Evolutionary conservation across 2,888 invertebrate species (phyloP).

Genomic region (Neoitamus cyanurus): DNA sequence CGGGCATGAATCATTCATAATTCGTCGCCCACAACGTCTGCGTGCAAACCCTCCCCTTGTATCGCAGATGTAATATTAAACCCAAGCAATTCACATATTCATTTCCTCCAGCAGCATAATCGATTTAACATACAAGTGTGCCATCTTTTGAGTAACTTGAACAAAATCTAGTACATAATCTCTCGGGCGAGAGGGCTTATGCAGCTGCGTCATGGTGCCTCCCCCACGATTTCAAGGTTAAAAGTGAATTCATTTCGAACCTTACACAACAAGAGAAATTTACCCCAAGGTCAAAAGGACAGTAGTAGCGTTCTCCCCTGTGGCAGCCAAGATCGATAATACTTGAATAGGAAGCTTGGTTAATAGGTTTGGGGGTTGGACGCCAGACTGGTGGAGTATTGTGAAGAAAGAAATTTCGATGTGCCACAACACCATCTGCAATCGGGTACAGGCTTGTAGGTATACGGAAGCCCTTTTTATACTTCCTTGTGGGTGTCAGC

Average conservation of each 20-base stretch:
- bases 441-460: background rate
- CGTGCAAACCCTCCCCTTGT: background rate
- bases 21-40: background rate
- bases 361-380: background rate
- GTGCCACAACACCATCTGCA: background rate
- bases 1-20: background rate
- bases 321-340: constrained; percentile 6
- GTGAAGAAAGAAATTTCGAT: background rate
- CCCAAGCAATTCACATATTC: background rate
- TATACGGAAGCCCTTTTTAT: background rate
- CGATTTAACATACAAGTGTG: background rate
- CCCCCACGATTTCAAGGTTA: background rate
- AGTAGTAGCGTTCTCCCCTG: background rate
- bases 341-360: background rate
- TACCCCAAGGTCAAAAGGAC: constrained; percentile 23
- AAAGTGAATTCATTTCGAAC: background rate
- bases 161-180: background rate
- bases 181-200: background rate
- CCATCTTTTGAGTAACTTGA: background rate
- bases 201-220: background rate
- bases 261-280: constrained; percentile 26
- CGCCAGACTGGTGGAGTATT: background rate
- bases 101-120: background rate
- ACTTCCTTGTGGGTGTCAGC: background rate
- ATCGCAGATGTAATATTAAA: background rate